Percentiles rank a stretch among this genome's conserved stretches.
phyloP scores from a whole-genome alignment of 1,140 invertebrate species.

The Teleopsis dalmanni region DNA sequence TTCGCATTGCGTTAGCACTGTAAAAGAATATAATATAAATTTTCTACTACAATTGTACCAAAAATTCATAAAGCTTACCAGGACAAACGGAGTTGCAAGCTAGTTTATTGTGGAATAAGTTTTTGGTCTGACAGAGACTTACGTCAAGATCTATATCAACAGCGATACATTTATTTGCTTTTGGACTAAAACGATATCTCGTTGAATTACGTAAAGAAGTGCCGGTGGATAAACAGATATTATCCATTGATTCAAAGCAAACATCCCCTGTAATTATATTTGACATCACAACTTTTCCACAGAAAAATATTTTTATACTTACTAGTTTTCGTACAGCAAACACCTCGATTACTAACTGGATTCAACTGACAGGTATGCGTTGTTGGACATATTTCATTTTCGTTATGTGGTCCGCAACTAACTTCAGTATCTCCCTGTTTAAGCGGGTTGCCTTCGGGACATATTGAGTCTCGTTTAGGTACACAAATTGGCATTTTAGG shows the following conservation, averaged over 20 bases:
- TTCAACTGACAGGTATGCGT: slow-evolving; percentile 77
- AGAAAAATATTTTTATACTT: slow-evolving; percentile 23
- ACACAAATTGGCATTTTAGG: slow-evolving; percentile 71
- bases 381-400: slow-evolving; percentile 64
- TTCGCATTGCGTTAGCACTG: slow-evolving; percentile 71
- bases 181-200: slow-evolving; percentile 71
- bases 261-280: slow-evolving; percentile 56
- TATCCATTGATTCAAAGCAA: slow-evolving; percentile 68
- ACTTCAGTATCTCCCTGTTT: slow-evolving; percentile 52
- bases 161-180: slow-evolving; percentile 65
- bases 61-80: slow-evolving; percentile 37
- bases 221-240: slow-evolving; percentile 48
- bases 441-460: slow-evolving; percentile 57
- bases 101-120: slow-evolving; percentile 76
- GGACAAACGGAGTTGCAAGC: slow-evolving; percentile 79
- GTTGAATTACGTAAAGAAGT: slow-evolving; percentile 47
- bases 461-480: slow-evolving; percentile 68
- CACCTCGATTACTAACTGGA: slow-evolving; percentile 67
- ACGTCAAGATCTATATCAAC: slow-evolving; percentile 51
- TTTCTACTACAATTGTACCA: slow-evolving; percentile 2
- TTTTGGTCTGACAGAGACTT: slow-evolving; percentile 75
- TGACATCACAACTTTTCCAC: neutral
- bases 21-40: slow-evolving; percentile 10
- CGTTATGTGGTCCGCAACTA: slow-evolving; percentile 60
- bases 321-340: slow-evolving; percentile 78